Evolutionary conservation across 2,888 invertebrate species (phyloP).

Genomic region (Disparrhopalites patrizii): DNA sequence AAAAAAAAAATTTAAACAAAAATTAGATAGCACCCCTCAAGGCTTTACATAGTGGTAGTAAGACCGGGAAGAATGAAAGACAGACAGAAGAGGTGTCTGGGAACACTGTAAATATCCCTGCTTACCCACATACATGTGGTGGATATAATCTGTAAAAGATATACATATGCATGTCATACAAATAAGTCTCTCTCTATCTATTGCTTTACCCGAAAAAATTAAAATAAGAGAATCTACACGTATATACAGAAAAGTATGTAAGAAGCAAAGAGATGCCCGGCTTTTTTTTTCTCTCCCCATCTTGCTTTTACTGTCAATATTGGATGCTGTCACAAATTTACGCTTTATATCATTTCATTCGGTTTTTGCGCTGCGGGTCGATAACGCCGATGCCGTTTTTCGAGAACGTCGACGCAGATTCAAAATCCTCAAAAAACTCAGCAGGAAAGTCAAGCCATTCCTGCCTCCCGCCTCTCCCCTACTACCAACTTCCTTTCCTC

Average conservation of each 20-base stretch:
- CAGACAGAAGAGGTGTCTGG: neutral
- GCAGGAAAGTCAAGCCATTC: constrained; percentile 12
- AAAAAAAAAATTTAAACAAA: too few relatives aligned
- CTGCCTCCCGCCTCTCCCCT: constrained; percentile 30
- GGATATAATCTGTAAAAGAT: neutral
- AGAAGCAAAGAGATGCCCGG: constrained; percentile 2
- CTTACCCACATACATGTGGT: too few relatives aligned
- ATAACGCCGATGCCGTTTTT: constrained; percentile 44
- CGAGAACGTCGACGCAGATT: constrained; percentile 32
- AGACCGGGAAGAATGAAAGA: neutral
- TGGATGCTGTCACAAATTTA: constrained; percentile 48
- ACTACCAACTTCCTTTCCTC: constrained; percentile 21
- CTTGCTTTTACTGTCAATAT: constrained; percentile 47
- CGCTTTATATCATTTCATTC: constrained; percentile 48
- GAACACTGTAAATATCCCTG: too few relatives aligned
- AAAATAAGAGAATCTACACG: neutral
- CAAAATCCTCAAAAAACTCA: constrained; percentile 24
- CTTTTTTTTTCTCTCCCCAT: too few relatives aligned
- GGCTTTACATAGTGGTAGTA: neutral
- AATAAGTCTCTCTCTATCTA: neutral
- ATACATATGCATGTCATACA: neutral
- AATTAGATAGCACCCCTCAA: too few relatives aligned
- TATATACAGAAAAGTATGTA: neutral
- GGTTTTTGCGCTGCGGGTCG: constrained; percentile 45
- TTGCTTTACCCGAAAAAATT: too few relatives aligned